These are phyloP conservation scores for Urosaurus nigricauda DNA, from an alignment of 2,797 vertebrate genomes.

Conservation along the genomic window DNA sequence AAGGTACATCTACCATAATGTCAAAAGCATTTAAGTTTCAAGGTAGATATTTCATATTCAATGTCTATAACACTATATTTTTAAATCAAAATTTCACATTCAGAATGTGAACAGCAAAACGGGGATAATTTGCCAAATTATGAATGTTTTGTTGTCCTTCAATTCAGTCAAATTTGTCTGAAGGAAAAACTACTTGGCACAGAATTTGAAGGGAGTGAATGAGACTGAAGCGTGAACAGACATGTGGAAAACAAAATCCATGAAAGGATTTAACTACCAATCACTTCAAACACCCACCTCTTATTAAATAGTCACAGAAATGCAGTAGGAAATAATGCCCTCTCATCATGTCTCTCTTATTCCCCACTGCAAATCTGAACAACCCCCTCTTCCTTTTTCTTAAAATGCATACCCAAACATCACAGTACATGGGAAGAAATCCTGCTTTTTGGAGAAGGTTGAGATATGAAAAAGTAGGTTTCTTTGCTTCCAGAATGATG, in stretches of 20 bases:
- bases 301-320: constrained; percentile 5
- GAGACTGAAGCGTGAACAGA: neutral
- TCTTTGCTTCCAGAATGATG: neutral
- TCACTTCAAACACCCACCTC: neutral
- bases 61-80: neutral
- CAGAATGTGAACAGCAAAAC: constrained; percentile 5
- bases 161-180: neutral
- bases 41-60: neutral
- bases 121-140: neutral
- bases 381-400: neutral
- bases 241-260: neutral
- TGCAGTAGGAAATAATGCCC: neutral
- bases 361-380: neutral
- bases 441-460: constrained; percentile 5
- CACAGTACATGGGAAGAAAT: accelerated
- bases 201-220: neutral
- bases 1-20: neutral
- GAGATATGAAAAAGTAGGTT: neutral
- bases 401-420: constrained; percentile 22
- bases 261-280: neutral
- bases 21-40: neutral
- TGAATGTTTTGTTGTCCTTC: neutral
- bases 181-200: neutral
- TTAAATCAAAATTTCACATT: neutral
- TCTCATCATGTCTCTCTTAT: neutral